Conservation (phyloP, 2,797 vertebrate genomes). For the Peromyscus eremicus region DNA sequence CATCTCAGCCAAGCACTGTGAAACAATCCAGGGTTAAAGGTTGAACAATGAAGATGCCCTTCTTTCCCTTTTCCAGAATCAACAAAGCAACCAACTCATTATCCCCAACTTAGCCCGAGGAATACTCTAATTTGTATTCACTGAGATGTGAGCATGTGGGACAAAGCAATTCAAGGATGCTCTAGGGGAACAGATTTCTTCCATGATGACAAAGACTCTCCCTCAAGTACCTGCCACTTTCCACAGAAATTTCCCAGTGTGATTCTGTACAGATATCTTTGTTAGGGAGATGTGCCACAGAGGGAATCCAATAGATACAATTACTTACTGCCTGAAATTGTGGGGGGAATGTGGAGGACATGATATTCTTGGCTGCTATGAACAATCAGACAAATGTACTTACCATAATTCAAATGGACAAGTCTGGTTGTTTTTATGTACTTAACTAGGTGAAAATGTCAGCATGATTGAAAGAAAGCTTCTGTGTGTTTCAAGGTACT, state of each 20-base stretch:
- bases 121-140: background rate
- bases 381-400: background rate
- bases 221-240: background rate
- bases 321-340: background rate
- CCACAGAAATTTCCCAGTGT: background rate
- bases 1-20: background rate
- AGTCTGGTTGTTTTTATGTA: constrained; percentile 4
- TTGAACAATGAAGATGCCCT: background rate
- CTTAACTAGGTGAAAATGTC: background rate
- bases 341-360: background rate
- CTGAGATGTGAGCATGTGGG: background rate
- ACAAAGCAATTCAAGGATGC: background rate
- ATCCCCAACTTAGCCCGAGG: background rate
- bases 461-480: constrained; percentile 20
- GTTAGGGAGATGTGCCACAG: background rate
- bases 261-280: background rate
- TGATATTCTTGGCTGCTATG: background rate
- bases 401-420: background rate
- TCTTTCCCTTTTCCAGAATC: background rate
- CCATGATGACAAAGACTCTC: background rate
- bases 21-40: background rate
- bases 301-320: background rate
- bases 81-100: background rate
- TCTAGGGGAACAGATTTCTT: background rate
- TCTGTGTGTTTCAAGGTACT: background rate